These are phyloP conservation scores for Pelosia muscerda DNA, from an alignment of 2,888 invertebrate species.

Conservation along the genomic window DNA sequence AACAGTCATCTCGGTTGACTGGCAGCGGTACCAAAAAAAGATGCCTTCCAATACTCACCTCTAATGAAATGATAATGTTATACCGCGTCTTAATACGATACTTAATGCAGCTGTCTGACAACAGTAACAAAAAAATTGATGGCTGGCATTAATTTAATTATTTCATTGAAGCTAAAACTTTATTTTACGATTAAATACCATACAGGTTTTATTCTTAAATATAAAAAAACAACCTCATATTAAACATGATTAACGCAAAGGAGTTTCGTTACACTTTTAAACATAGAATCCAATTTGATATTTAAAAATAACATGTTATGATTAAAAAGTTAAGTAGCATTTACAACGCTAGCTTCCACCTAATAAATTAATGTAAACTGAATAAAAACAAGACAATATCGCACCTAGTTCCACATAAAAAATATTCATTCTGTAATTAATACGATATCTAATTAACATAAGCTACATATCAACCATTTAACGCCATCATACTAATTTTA, in stretches of 20 bases:
- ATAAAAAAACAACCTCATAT: background rate
- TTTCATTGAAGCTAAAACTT: background rate
- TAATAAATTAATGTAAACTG: background rate
- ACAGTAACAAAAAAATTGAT: background rate
- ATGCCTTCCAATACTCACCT: too few relatives aligned
- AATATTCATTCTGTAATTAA: conserved; percentile 39
- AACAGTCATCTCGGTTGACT: too few relatives aligned
- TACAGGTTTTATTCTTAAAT: background rate
- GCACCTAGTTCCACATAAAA: conserved; percentile 24
- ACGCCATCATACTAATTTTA: conserved; percentile 54
- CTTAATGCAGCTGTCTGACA: background rate
- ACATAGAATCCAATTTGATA: background rate
- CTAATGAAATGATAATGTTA: too few relatives aligned
- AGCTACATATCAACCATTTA: conserved; percentile 57
- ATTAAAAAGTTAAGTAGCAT: background rate
- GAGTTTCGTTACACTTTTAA: conserved; percentile 4
- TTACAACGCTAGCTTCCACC: background rate
- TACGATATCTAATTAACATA: conserved; percentile 50
- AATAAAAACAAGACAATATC: conserved; percentile 18
- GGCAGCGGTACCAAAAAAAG: too few relatives aligned
- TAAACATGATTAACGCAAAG: background rate
- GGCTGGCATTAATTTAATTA: background rate
- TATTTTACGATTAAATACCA: background rate
- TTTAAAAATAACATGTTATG: background rate
- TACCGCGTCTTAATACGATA: background rate